Conservation (phyloP, 30 jellyfish, hydroid and myxozoan genomes). For the Aurelia aurita region DNA sequence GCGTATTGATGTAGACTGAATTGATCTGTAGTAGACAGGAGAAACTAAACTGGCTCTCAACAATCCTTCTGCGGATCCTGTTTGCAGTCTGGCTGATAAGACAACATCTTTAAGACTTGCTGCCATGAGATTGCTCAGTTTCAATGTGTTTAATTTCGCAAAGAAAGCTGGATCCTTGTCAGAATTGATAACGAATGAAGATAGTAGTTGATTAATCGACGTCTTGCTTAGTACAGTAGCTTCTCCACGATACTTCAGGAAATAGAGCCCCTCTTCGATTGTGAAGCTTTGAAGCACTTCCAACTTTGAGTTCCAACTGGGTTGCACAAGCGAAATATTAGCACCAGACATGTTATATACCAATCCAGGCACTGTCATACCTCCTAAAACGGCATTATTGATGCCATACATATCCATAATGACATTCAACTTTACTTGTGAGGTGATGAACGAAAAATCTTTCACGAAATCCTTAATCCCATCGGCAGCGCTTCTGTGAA, state of each 20-base stretch:
- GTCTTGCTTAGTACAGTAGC: neutral
- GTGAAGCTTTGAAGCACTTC: slow-evolving; percentile 9
- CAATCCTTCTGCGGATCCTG: neutral
- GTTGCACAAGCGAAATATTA: slow-evolving; percentile 8
- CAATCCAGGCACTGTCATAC: neutral
- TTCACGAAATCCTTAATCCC: slow-evolving; percentile 40
- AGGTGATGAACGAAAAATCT: slow-evolving; percentile 19
- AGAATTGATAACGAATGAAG: neutral
- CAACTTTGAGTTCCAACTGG: neutral
- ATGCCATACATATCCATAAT: neutral
- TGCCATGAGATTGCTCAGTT: slow-evolving; percentile 12
- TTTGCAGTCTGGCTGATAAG: neutral
- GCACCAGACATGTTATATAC: slow-evolving; percentile 20
- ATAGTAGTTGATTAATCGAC: neutral
- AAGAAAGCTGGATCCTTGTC: slow-evolving; percentile 24
- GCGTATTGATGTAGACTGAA: neutral
- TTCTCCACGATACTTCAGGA: neutral
- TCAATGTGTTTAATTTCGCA: neutral
- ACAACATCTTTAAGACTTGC: neutral
- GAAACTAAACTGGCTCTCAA: neutral
- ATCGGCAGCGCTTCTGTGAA: slow-evolving; percentile 43
- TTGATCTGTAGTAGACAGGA: neutral
- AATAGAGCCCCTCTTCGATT: slow-evolving; percentile 7
- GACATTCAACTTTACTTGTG: neutral
- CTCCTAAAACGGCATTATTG: neutral